These are phyloP conservation scores for Nezara viridula DNA, from an alignment of 2,888 invertebrate species.

Conservation along the genomic window DNA sequence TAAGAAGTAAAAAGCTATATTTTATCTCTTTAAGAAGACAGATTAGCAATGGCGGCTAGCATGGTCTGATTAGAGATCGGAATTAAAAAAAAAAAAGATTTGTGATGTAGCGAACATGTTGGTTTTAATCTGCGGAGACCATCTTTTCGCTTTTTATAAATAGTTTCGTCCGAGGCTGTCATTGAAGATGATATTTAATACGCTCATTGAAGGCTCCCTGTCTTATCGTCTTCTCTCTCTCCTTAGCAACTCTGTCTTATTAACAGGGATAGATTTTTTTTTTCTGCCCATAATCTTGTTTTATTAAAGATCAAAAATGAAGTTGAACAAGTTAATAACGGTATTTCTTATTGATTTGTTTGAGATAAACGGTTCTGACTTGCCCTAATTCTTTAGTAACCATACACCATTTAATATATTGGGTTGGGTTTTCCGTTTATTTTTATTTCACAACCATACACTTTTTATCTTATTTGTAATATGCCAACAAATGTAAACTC, in stretches of 20 bases:
- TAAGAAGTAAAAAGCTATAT: constrained; percentile 40
- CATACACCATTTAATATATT: too few species aligned
- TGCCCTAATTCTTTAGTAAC: too few species aligned
- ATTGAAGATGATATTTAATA: constrained; percentile 7
- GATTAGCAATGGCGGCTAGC: constrained; percentile 24
- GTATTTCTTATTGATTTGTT: neutral
- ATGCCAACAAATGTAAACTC: too few species aligned
- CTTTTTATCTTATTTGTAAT: too few species aligned
- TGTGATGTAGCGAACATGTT: constrained; percentile 26
- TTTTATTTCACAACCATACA: too few species aligned
- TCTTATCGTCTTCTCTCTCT: neutral
- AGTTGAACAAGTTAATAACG: neutral
- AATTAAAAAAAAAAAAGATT: constrained; percentile 36
- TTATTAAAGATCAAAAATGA: neutral
- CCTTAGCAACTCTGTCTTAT: neutral
- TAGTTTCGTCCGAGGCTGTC: neutral
- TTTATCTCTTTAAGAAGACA: constrained; percentile 38
- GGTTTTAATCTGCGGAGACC: constrained; percentile 10
- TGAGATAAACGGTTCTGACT: neutral
- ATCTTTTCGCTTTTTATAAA: constrained; percentile 28
- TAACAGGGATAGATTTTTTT: neutral
- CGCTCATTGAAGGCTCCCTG: neutral
- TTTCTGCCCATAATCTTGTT: neutral
- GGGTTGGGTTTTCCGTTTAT: too few species aligned
- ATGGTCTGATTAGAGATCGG: neutral